Evolutionary conservation across 1,140 invertebrate species (phyloP).

Genomic region (Laodelphax striatellus): DNA sequence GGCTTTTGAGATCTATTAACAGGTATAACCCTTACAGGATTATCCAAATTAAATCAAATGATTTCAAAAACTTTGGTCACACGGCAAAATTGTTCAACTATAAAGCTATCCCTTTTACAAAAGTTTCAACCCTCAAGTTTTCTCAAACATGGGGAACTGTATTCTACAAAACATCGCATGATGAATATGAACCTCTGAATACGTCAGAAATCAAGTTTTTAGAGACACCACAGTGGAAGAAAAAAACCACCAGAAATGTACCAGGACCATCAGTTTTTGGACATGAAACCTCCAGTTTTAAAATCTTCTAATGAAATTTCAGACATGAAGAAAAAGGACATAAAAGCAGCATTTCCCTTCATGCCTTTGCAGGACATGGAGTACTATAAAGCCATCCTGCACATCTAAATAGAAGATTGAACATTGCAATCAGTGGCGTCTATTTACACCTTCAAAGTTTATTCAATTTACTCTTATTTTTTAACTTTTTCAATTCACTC

Average conservation of each 20-base stretch:
- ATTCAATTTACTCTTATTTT: no score
- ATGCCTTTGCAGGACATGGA: slow-evolving; percentile 5
- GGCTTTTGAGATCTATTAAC: slow-evolving; percentile 14
- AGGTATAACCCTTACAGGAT: no score
- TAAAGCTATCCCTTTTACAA: neutral
- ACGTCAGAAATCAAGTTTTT: slow-evolving; percentile 2
- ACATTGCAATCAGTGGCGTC: neutral
- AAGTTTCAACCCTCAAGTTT: neutral
- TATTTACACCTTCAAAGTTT: no score
- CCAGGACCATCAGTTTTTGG: neutral
- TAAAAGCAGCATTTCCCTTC: slow-evolving; percentile 4
- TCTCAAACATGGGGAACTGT: neutral
- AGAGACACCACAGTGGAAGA: neutral
- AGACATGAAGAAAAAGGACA: neutral
- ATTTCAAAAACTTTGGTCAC: slow-evolving; percentile 14
- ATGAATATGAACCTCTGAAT: neutral
- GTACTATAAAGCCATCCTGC: slow-evolving; percentile 2
- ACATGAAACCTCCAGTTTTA: neutral
- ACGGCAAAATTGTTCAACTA: neutral
- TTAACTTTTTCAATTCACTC: no score
- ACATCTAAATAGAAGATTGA: neutral
- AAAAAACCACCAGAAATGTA: neutral
- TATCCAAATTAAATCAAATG: no score
- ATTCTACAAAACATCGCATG: neutral
- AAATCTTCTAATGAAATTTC: neutral